Conservation (phyloP, 2,113 vertebrate species). For the Pholis gunnellus region DNA sequence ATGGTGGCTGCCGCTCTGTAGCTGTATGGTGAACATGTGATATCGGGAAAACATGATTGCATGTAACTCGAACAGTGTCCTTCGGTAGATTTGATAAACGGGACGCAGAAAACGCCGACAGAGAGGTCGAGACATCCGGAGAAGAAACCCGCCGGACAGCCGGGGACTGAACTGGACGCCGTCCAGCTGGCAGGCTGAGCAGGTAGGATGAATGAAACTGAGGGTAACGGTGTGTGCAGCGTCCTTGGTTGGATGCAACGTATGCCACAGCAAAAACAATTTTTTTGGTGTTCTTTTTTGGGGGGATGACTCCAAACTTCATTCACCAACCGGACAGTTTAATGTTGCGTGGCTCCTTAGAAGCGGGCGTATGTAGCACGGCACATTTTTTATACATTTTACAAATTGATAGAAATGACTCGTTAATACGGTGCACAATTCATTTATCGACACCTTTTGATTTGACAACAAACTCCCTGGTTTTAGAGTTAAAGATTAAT, state of each 20-base stretch:
- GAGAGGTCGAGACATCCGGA: constrained; percentile 29
- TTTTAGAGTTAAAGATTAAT: background rate
- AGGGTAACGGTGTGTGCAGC: background rate
- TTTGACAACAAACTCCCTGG: background rate
- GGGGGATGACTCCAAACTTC: constrained; percentile 28
- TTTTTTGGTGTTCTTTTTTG: background rate
- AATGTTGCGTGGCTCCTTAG: background rate
- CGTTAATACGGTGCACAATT: background rate
- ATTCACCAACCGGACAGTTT: constrained; percentile 18
- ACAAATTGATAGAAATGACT: background rate
- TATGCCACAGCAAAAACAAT: background rate
- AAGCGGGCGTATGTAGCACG: rapidly evolving
- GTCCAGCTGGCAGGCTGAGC: constrained; percentile 49
- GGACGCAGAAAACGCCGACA: constrained; percentile 11
- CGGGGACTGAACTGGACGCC: constrained; percentile 4
- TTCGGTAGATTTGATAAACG: constrained; percentile 16
- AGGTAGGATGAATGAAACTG: constrained; percentile 55
- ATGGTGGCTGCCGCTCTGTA: background rate
- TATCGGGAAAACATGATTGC: background rate
- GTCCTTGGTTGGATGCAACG: background rate
- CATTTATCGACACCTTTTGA: background rate
- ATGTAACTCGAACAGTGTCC: background rate
- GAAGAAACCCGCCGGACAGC: constrained; percentile 14
- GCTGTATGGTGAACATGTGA: background rate
- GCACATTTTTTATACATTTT: background rate